A percentile compares a stretch with the other conserved stretches of the same genome.
Evolutionary conservation across 2,113 vertebrate genomes (phyloP).

Genomic region (Scytalopus superciliaris): DNA sequence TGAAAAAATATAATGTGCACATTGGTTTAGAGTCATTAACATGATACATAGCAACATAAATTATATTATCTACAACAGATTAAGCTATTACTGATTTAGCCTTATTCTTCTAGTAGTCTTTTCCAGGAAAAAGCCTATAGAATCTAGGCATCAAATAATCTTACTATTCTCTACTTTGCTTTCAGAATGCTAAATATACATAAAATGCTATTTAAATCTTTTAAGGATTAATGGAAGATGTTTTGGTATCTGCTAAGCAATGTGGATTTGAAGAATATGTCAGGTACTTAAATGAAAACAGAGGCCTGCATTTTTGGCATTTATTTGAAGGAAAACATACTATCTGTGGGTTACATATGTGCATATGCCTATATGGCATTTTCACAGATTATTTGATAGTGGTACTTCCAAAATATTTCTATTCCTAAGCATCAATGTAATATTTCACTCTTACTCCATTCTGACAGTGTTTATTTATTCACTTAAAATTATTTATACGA

Average conservation of each 20-base stretch:
- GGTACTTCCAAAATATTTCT: constrained; percentile 1
- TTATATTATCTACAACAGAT: constrained; percentile 54
- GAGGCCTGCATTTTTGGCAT: background rate
- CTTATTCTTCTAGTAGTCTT: constrained; percentile 19
- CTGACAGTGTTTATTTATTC: background rate
- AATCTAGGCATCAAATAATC: background rate
- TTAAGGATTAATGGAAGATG: background rate
- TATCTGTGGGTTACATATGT: background rate
- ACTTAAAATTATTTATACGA: constrained; percentile 28
- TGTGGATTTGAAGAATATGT: background rate
- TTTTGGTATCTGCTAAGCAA: background rate
- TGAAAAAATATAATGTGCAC: constrained; percentile 37
- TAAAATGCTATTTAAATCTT: constrained; percentile 1
- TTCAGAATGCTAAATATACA: constrained; percentile 16
- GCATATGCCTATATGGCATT: background rate
- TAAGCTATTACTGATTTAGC: constrained; percentile 23
- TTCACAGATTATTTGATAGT: constrained; percentile 14
- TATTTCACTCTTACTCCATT: background rate
- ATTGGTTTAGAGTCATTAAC: constrained; percentile 59
- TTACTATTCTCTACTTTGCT: background rate
- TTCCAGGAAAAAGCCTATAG: background rate
- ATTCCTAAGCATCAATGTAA: background rate
- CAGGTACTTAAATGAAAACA: background rate
- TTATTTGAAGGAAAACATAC: background rate
- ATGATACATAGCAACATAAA: constrained; percentile 44